Percentiles rank a stretch among this genome's conserved stretches.
Evolutionary conservation across 1,140 invertebrate genomes (phyloP).

Genomic region (Orchesella cincta): DNA sequence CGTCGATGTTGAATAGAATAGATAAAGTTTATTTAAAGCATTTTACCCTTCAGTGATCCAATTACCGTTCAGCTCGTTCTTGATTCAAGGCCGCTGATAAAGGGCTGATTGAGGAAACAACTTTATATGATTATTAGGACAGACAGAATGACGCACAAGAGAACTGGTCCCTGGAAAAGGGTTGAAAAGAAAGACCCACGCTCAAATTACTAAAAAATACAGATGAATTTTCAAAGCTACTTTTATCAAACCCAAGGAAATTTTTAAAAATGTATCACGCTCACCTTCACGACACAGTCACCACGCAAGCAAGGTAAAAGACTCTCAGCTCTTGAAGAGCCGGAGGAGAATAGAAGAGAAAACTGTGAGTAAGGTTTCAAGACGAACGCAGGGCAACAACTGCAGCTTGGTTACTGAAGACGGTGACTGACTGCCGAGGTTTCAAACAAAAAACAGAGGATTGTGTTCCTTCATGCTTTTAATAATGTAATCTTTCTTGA

Average conservation of each 20-base stretch:
- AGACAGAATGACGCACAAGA: too few relatives aligned
- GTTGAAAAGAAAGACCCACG: too few relatives aligned
- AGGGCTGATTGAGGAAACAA: too few relatives aligned
- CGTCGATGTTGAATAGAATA: too few relatives aligned
- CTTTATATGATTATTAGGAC: too few relatives aligned
- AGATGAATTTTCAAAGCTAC: too few relatives aligned
- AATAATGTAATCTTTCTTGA: background rate
- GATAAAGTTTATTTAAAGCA: too few relatives aligned
- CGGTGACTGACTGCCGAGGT: background rate
- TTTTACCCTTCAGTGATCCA: too few relatives aligned
- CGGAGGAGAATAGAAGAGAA: constrained; percentile 17
- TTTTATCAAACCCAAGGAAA: background rate
- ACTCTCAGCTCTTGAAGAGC: constrained; percentile 22
- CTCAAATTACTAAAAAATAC: too few relatives aligned
- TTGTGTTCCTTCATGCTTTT: background rate
- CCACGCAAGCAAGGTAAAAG: background rate
- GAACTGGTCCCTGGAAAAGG: too few relatives aligned
- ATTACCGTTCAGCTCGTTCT: too few relatives aligned
- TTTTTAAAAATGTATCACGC: background rate
- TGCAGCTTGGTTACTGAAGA: background rate
- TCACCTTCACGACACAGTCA: background rate
- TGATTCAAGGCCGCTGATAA: too few relatives aligned
- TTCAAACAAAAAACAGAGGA: constrained; percentile 22
- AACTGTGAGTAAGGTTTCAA: background rate
- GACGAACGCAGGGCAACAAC: constrained; percentile 5